Evolutionary conservation across 1,140 invertebrate genomes (phyloP).

Genomic region (Drosophila mauritiana): DNA sequence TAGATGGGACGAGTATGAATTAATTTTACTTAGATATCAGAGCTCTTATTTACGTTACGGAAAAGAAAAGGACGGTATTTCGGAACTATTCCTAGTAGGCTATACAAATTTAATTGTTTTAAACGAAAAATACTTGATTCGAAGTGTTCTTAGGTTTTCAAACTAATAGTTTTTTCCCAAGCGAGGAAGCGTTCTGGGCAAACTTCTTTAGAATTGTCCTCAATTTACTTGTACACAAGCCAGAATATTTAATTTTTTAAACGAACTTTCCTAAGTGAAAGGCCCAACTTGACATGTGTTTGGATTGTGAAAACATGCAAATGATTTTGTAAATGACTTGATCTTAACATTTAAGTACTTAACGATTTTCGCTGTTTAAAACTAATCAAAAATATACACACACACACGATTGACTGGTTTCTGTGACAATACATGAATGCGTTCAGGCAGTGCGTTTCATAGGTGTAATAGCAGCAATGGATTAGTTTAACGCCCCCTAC

Average conservation of each 20-base stretch:
- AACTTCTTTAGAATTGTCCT: constrained; percentile 1
- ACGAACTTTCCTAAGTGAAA: not conserved
- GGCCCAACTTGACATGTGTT: constrained; percentile 11
- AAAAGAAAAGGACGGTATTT: constrained; percentile 7
- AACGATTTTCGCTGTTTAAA: constrained; percentile 36
- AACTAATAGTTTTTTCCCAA: not conserved
- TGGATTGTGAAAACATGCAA: constrained; percentile 10
- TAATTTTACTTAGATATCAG: constrained; percentile 9
- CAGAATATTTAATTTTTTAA: not conserved
- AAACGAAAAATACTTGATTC: constrained; percentile 2
- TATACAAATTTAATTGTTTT: constrained; percentile 4
- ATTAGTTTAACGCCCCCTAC: not conserved
- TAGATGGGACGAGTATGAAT: constrained; percentile 2
- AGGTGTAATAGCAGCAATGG: not conserved
- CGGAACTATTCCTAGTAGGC: constrained; percentile 14
- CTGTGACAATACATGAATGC: constrained; percentile 62
- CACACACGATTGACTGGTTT: constrained; percentile 65
- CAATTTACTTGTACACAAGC: not conserved
- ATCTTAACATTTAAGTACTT: constrained; percentile 62
- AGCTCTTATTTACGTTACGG: not conserved
- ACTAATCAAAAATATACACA: constrained; percentile 20
- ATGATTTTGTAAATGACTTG: constrained; percentile 64
- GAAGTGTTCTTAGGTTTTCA: not conserved
- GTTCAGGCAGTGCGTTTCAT: constrained; percentile 35
- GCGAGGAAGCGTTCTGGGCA: not conserved